phyloP scores from a whole-genome alignment of 2,113 vertebrate genomes.

The Morone chrysops region DNA sequence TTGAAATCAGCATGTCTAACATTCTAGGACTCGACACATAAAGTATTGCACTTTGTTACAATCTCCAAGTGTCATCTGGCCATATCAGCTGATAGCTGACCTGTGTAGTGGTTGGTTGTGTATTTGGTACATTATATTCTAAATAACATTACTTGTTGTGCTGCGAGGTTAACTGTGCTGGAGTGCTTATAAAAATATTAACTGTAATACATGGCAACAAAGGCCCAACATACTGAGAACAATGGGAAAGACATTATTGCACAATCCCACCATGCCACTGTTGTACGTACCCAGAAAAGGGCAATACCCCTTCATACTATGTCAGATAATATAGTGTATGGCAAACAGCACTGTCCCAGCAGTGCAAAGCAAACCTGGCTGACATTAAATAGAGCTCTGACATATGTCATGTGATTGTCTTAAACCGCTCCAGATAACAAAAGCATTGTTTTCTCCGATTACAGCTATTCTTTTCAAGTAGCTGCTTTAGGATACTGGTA shows the following conservation, averaged over 20 bases:
- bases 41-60: slow-evolving; percentile 75
- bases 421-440: slow-evolving; percentile 21
- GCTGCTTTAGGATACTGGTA: slow-evolving; percentile 18
- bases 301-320: slow-evolving; percentile 46
- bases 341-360: slow-evolving; percentile 78
- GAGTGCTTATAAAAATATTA: slow-evolving; percentile 70
- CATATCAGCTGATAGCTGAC: slow-evolving; percentile 40
- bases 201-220: slow-evolving; percentile 50
- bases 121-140: slow-evolving; percentile 55
- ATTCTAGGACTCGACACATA: slow-evolving; percentile 51
- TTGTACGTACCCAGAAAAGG: slow-evolving; percentile 67
- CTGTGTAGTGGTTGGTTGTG: slow-evolving; percentile 39
- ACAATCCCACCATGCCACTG: slow-evolving; percentile 79
- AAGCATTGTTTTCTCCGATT: neutral
- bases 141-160: slow-evolving; percentile 35
- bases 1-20: slow-evolving; percentile 49
- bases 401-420: slow-evolving; percentile 62
- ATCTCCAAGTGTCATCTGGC: slow-evolving; percentile 53
- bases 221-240: slow-evolving; percentile 54
- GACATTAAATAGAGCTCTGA: slow-evolving; percentile 46
- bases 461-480: slow-evolving; percentile 1
- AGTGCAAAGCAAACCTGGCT: slow-evolving; percentile 70
- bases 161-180: slow-evolving; percentile 49
- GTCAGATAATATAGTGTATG: slow-evolving; percentile 47
- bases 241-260: slow-evolving; percentile 83